Conservation (phyloP, 2,113 vertebrate species). For the Athene cunicularia region DNA sequence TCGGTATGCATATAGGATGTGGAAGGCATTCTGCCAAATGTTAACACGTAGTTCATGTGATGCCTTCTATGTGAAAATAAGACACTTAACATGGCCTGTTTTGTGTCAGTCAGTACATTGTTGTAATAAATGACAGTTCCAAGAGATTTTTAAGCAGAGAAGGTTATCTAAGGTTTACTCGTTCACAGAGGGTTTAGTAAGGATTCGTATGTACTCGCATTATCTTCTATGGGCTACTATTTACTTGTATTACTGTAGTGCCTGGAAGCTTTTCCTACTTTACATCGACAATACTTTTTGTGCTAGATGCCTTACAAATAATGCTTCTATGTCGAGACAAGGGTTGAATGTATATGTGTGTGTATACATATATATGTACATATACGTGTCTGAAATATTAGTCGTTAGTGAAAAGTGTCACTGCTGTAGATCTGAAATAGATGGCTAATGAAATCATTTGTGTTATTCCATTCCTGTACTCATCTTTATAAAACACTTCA, state of each 20-base stretch:
- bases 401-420: not conserved
- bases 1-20: not conserved
- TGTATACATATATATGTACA: fast-evolving
- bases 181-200: not conserved
- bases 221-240: not conserved
- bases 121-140: not conserved
- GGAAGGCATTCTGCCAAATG: not conserved
- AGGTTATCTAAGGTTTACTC: not conserved
- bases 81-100: not conserved
- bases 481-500: not conserved
- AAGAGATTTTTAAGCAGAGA: not conserved
- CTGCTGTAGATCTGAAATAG: not conserved
- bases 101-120: not conserved
- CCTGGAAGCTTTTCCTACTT: not conserved
- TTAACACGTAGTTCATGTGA: not conserved
- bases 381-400: not conserved
- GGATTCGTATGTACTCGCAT: not conserved
- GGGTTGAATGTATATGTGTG: not conserved
- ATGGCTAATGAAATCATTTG: not conserved
- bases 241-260: not conserved
- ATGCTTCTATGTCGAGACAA: not conserved
- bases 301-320: not conserved
- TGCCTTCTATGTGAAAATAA: not conserved
- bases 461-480: not conserved
- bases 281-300: not conserved